These are phyloP conservation scores for Xestia rhomboidea DNA, from an alignment of 2,888 invertebrate genomes.

Conservation along the genomic window DNA sequence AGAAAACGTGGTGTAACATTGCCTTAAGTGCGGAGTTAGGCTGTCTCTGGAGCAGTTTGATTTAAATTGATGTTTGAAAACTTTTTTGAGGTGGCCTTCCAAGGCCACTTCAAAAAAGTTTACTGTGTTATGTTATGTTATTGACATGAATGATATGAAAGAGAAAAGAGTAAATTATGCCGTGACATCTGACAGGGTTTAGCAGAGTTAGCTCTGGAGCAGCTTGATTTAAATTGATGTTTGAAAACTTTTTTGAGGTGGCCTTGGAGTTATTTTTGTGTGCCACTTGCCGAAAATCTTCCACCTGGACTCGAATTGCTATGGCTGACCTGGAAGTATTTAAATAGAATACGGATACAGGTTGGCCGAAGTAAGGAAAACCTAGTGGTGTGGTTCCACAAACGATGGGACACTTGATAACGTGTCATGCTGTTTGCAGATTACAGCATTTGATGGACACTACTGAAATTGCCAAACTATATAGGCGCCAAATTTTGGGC, in stretches of 20 bases:
- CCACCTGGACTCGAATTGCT: neutral
- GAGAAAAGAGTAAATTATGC: too few species aligned
- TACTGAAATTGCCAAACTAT: neutral
- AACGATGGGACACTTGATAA: neutral
- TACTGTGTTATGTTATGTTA: too few species aligned
- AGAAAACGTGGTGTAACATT: constrained; percentile 76
- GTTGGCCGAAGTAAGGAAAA: neutral
- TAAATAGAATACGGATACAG: neutral
- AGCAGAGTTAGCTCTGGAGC: constrained; percentile 40
- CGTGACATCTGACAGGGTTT: too few species aligned
- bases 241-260: constrained; percentile 4
- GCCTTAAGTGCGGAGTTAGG: constrained; percentile 58
- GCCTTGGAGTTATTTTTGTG: neutral
- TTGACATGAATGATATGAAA: too few species aligned
- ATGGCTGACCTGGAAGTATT: neutral
- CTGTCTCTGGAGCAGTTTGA: constrained; percentile 34
- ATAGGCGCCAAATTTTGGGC: too few species aligned
- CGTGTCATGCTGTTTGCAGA: too few species aligned
- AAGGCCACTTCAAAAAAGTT: too few species aligned
- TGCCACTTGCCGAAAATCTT: neutral
- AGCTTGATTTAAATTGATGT: constrained; percentile 20
- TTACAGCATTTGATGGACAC: neutral
- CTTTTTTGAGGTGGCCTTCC: too few species aligned
- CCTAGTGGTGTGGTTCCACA: neutral
- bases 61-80: neutral